Percentiles rank a stretch among this genome's conserved stretches.
Conservation (phyloP, 2,888 invertebrate species). For the Mythimna impura region DNA sequence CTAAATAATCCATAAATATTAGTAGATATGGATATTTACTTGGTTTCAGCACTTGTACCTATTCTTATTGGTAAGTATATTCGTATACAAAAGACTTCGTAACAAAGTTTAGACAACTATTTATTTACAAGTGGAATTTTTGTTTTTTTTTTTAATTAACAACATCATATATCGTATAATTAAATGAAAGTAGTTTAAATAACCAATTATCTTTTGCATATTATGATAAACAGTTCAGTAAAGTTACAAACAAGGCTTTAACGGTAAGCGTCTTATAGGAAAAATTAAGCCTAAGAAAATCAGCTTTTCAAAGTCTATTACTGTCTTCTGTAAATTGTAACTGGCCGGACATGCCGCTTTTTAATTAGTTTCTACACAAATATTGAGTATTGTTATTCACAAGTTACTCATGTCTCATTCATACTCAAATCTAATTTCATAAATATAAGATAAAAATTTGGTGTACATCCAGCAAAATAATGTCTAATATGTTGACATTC, state of each 20-base stretch:
- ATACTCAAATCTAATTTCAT: not conserved
- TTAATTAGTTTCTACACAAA: too few relatives aligned
- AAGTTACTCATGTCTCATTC: too few relatives aligned
- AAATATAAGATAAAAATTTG: too few relatives aligned
- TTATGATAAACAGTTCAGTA: not conserved
- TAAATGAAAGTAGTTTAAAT: not conserved
- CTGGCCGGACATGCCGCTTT: too few relatives aligned
- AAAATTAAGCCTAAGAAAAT: not conserved
- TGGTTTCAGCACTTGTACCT: constrained; percentile 21
- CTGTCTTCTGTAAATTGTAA: not conserved
- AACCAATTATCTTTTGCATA: not conserved
- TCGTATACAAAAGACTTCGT: not conserved
- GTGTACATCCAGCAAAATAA: too few relatives aligned
- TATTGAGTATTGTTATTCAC: too few relatives aligned
- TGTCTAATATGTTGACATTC: too few relatives aligned
- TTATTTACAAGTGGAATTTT: constrained; percentile 36
- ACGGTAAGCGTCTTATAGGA: not conserved
- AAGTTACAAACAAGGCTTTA: not conserved
- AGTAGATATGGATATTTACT: constrained; percentile 37
- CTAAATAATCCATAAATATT: constrained; percentile 2
- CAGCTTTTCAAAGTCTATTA: not conserved
- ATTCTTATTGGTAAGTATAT: constrained; percentile 62
- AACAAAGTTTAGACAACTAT: constrained; percentile 21
- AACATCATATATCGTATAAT: not conserved
- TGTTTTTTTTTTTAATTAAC: too few relatives aligned